Evolutionary conservation across 2,888 invertebrate genomes (phyloP).

Genomic region (Dinocampus coccinellae): DNA sequence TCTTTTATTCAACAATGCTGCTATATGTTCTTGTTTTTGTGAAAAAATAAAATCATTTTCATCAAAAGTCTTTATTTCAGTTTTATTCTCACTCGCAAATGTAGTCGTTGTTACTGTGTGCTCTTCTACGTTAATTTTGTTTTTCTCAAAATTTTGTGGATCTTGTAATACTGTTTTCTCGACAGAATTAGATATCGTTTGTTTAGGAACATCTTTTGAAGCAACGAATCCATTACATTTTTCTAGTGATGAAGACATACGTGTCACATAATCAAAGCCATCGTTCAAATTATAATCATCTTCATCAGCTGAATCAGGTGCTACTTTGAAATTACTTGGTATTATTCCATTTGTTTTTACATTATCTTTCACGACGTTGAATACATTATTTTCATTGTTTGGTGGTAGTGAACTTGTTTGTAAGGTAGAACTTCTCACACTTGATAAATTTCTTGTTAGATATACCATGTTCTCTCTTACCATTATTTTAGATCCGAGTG

Average conservation of each 20-base stretch:
- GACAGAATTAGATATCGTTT: background rate
- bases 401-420: background rate
- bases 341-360: background rate
- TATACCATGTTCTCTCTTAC: constrained; percentile 2
- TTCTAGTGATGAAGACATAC: background rate
- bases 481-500: background rate
- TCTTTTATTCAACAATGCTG: constrained; percentile 49
- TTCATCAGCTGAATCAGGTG: background rate
- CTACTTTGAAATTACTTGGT: background rate
- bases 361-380: no score
- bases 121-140: no score
- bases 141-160: background rate
- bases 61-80: background rate
- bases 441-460: background rate
- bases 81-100: background rate
- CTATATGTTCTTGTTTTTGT: background rate
- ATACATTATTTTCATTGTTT: background rate
- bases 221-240: background rate
- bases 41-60: background rate
- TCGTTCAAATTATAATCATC: background rate
- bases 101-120: background rate
- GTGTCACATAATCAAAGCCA: background rate
- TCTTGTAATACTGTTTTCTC: background rate
- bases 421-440: background rate
- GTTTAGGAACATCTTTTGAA: background rate